Evolutionary conservation across 1,140 invertebrate species (phyloP), one percentile per base, ranked within the genome.

Genomic region (Dreissena rostriformis): DNA sequence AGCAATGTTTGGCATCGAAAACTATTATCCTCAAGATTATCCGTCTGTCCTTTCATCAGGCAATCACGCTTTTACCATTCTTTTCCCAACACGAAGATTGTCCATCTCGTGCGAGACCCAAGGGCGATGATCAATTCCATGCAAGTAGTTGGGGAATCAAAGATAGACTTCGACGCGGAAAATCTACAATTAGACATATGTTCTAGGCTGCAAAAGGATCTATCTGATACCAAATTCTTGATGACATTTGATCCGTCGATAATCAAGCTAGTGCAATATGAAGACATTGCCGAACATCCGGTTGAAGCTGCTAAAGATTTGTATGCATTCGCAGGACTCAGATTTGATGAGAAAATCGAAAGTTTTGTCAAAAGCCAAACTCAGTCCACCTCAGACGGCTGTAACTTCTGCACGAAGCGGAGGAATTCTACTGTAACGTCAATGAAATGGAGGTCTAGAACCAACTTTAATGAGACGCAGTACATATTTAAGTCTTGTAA

Each of bases 101-200:
- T 80, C 22, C 78, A 80, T 80, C 68, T 80, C 12, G 53, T 72
- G 15, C 15, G 78, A 61, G 78, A 80, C 26, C 78, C 78, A 11
- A 15, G 78, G 26, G 78, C 65, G 19, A 71, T 71, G 39, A 14
- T 80, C n/a, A 72, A 80, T 39, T 80, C 78, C 17, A 70, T 52
- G 63, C 2, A 61, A 61, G 17, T 24, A 61, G 57, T 61, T 61
- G 57, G 57, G 4, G 17, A n/a, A 24, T 4, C 17, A 61, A n/a
- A 19, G 57, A 61, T 6, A 5, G 57, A 61, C 11, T 19, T 61
- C 17, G 12, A 24, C 57, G 17, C 57, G 22, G 57, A 2, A 24
- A 24, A 61, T 61, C 57, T 24, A 61, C 29, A 67, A 53, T 8
- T 22, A 7, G 39, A 49, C 19, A n/a, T 68, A 22, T 78, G 76